Evolutionary conservation across 2,888 invertebrate genomes (phyloP).

Genomic region (Cephus sareptanus): DNA sequence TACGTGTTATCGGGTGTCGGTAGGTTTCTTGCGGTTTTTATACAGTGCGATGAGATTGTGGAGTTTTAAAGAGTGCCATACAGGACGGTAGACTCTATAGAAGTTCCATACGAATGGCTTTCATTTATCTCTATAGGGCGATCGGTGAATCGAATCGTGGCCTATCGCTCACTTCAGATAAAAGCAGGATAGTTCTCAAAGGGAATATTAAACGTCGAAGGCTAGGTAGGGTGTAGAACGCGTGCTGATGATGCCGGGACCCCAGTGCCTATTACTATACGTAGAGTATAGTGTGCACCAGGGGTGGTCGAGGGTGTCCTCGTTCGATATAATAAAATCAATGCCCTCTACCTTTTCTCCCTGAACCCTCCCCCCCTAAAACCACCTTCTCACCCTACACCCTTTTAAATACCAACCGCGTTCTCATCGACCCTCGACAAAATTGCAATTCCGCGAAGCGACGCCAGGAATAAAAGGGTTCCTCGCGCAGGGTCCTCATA

Average conservation of each 20-base stretch:
- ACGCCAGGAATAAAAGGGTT: background rate
- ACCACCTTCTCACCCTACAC: background rate
- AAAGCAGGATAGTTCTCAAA: background rate
- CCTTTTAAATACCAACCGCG: background rate
- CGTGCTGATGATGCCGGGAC: background rate
- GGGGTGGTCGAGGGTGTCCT: background rate
- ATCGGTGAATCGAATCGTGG: constrained; percentile 1
- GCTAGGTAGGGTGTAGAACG: background rate
- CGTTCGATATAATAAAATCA: background rate
- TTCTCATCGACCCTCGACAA: background rate
- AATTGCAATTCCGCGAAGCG: background rate
- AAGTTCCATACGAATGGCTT: background rate
- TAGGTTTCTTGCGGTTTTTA: background rate
- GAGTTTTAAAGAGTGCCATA: background rate
- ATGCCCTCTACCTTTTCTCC: background rate
- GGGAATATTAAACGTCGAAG: background rate
- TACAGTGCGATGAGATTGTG: background rate
- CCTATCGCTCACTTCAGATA: background rate
- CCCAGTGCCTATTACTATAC: background rate
- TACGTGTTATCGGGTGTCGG: background rate
- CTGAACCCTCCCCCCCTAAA: background rate
- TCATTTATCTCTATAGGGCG: background rate
- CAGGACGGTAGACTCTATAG: background rate
- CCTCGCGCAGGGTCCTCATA: background rate
- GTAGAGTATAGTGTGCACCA: background rate